A percentile compares a stretch with the other conserved stretches of the same genome.
Evolutionary conservation across 2,888 invertebrate species (phyloP).

Genomic region (Amiota communis): DNA sequence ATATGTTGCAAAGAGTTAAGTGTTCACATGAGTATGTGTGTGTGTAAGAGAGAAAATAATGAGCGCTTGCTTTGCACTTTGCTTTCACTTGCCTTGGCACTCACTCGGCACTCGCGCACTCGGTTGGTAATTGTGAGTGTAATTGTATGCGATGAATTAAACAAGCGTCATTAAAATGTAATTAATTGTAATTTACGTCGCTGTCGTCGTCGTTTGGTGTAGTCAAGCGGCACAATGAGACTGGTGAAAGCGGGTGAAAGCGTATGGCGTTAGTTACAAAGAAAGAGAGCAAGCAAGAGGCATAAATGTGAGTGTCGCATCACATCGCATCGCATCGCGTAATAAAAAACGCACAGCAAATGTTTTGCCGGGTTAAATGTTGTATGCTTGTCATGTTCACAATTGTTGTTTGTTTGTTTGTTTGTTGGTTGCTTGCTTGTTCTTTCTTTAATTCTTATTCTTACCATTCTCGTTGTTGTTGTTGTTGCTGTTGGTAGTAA

Average conservation of each 20-base stretch:
- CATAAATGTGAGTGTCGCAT: conserved; percentile 48
- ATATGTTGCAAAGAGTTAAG: conserved; percentile 19
- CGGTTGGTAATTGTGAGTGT: conserved; percentile 64
- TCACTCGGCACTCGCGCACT: conserved; percentile 5
- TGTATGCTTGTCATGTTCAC: conserved; percentile 15
- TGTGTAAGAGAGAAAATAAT: conserved; percentile 11
- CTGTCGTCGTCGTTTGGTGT: conserved; percentile 62
- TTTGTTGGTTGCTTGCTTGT: conserved; percentile 5
- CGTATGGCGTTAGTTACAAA: background rate
- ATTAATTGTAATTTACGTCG: conserved; percentile 70
- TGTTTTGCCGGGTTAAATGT: conserved; percentile 1
- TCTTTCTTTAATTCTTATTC: no score
- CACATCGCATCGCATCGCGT: conserved; percentile 28
- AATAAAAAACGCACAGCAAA: conserved; percentile 39
- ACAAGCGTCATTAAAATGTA: conserved; percentile 71
- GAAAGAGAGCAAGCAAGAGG: conserved; percentile 26
- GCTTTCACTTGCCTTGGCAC: background rate
- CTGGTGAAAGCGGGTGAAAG: background rate
- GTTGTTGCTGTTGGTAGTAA: background rate
- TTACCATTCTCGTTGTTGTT: background rate
- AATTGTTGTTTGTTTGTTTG: background rate
- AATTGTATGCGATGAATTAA: conserved; percentile 69
- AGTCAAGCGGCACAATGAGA: conserved; percentile 37
- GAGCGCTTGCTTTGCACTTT: conserved; percentile 11
- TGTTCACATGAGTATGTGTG: background rate